Evolutionary conservation across 2,888 invertebrate species (phyloP).

Genomic region (Mimachlamys varia): DNA sequence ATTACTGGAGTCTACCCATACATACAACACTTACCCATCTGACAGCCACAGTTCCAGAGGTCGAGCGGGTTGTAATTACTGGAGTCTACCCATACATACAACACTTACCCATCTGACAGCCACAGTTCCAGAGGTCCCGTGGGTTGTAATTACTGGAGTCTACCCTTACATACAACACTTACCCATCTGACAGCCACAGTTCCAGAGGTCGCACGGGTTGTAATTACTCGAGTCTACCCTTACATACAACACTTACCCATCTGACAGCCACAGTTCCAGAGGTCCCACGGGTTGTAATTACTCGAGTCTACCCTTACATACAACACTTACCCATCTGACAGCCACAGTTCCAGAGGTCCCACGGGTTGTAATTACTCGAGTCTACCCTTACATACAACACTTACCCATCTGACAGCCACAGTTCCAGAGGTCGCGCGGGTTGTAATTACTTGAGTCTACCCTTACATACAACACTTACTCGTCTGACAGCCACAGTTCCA

Average conservation of each 20-base stretch:
- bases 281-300: constrained; percentile 84
- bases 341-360: constrained; percentile 85
- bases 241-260: too few species aligned
- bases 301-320: constrained; percentile 84
- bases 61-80: constrained; percentile 84
- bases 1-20: constrained; percentile 84
- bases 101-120: too few species aligned
- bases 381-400: constrained; percentile 84
- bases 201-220: constrained; percentile 85
- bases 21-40: too few species aligned
- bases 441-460: constrained; percentile 84
- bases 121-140: constrained; percentile 85
- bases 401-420: constrained; percentile 84
- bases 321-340: too few species aligned
- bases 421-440: constrained; percentile 85
- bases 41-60: constrained; percentile 85
- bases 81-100: constrained; percentile 84
- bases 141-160: constrained; percentile 84
- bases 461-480: too few species aligned
- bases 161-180: too few species aligned
- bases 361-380: constrained; percentile 83
- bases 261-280: constrained; percentile 85
- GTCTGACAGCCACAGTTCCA: constrained; percentile 85
- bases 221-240: constrained; percentile 84
- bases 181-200: constrained; percentile 84